These are phyloP conservation scores for Pantelozetes paolii DNA, from an alignment of 2,888 invertebrate species.

Conservation along the genomic window DNA sequence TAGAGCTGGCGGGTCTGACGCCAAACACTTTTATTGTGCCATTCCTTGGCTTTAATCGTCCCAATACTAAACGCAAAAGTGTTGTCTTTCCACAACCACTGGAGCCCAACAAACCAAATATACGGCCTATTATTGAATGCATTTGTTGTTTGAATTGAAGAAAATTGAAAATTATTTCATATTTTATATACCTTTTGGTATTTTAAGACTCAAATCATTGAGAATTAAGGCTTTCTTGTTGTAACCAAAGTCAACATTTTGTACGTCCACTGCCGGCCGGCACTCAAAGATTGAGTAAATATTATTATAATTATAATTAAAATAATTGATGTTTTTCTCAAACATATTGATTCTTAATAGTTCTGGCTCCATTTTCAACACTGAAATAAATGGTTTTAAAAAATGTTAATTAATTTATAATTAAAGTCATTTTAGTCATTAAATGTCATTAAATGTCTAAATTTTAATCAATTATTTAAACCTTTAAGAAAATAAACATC, in stretches of 20 bases:
- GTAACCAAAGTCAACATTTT: constrained; percentile 13
- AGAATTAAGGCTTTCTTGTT: constrained; percentile 9
- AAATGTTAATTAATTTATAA: not conserved
- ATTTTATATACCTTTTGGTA: constrained; percentile 9
- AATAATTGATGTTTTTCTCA: not conserved
- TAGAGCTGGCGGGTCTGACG: not conserved
- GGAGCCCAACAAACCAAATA: constrained; percentile 23
- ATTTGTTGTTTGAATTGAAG: not conserved
- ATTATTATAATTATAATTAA: not conserved
- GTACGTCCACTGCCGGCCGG: not conserved
- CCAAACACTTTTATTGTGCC: constrained; percentile 20
- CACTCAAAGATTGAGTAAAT: not conserved
- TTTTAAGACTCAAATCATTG: not conserved
- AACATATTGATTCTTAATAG: not conserved
- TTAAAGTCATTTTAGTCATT: not conserved
- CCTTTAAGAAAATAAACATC: no score
- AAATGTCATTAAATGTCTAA: no score
- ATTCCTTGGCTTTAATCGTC: constrained; percentile 6
- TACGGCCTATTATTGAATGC: not conserved
- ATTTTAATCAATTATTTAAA: no score
- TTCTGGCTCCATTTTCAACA: not conserved
- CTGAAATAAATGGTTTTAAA: no score
- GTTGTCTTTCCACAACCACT: constrained; percentile 31
- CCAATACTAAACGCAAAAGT: constrained; percentile 16
- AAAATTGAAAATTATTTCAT: no score